A percentile compares a stretch with the other conserved stretches of the same genome.
Conservation (phyloP, 2,888 invertebrate genomes). For the Nomada ruficornis region DNA sequence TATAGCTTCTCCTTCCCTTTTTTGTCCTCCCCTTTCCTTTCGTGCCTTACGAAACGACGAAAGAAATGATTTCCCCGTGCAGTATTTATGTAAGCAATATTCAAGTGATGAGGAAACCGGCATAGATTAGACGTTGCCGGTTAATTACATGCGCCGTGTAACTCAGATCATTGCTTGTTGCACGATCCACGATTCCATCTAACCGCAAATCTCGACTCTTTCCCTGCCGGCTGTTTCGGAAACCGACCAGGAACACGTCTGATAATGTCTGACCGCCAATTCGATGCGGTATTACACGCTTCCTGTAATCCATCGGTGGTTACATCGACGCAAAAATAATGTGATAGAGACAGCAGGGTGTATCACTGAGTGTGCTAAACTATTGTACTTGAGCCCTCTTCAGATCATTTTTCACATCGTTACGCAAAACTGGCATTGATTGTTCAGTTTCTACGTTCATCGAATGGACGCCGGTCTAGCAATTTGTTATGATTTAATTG, state of each 20-base stretch:
- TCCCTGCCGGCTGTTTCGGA: constrained; percentile 46
- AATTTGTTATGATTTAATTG: too few relatives aligned
- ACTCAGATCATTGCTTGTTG: constrained; percentile 13
- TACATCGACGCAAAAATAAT: constrained; percentile 13
- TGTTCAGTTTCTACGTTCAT: too few relatives aligned
- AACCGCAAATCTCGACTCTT: constrained; percentile 38
- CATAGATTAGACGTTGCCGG: constrained; percentile 40
- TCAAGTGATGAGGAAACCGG: constrained; percentile 22
- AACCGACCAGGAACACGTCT: constrained; percentile 55
- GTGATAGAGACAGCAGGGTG: constrained; percentile 13
- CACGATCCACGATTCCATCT: constrained; percentile 29
- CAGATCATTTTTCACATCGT: neutral
- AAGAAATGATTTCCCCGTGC: constrained; percentile 8
- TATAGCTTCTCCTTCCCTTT: neutral
- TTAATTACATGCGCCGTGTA: constrained; percentile 33
- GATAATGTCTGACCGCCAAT: constrained; percentile 52
- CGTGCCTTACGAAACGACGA: neutral
- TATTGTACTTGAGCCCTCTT: neutral
- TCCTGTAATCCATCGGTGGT: constrained; percentile 34
- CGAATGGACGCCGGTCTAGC: too few relatives aligned
- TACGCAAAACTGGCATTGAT: neutral
- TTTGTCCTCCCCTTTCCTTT: too few relatives aligned
- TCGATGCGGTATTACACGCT: constrained; percentile 39
- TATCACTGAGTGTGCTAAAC: neutral
- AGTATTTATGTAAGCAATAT: constrained; percentile 11